These are phyloP conservation scores for Choloepus didactylus DNA, from an alignment of 2,797 vertebrate species.

Conservation along the genomic window DNA sequence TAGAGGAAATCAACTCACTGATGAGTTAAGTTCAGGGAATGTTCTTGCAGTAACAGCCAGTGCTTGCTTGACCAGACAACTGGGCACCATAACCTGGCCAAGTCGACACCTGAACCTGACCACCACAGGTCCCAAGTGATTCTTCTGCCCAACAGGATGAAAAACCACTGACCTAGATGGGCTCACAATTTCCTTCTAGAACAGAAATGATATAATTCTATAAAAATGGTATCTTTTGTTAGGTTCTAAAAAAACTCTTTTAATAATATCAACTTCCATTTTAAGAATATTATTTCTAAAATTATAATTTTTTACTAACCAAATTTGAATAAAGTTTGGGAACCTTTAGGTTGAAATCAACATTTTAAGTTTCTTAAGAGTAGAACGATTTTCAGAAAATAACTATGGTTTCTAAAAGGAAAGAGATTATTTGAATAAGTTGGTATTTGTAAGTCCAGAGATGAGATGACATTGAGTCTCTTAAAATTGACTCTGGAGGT, in stretches of 20 bases:
- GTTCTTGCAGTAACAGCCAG: too few relatives aligned
- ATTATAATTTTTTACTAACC: not conserved
- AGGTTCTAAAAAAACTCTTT: not conserved
- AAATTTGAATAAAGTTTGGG: conserved; percentile 19
- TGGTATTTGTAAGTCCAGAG: not conserved
- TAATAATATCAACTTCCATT: not conserved
- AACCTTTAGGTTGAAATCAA: conserved; percentile 68
- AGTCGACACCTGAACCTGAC: too few relatives aligned
- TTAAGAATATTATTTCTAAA: conserved; percentile 17
- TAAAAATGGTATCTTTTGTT: not conserved
- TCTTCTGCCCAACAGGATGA: not conserved
- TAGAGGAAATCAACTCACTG: too few relatives aligned
- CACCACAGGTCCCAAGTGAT: not conserved
- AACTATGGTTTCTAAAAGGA: not conserved
- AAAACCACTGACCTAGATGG: not conserved
- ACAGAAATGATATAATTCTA: not conserved
- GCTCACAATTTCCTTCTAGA: not conserved
- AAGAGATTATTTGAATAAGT: not conserved
- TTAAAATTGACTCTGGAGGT: not conserved
- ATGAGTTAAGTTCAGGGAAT: too few relatives aligned
- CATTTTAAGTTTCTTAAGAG: not conserved
- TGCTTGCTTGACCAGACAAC: too few relatives aligned
- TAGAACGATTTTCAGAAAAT: not conserved
- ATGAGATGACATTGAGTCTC: not conserved
- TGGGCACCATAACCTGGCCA: too few relatives aligned